These are phyloP conservation scores for Periplaneta americana DNA, from an alignment of 1,140 invertebrate species.

Conservation along the genomic window DNA sequence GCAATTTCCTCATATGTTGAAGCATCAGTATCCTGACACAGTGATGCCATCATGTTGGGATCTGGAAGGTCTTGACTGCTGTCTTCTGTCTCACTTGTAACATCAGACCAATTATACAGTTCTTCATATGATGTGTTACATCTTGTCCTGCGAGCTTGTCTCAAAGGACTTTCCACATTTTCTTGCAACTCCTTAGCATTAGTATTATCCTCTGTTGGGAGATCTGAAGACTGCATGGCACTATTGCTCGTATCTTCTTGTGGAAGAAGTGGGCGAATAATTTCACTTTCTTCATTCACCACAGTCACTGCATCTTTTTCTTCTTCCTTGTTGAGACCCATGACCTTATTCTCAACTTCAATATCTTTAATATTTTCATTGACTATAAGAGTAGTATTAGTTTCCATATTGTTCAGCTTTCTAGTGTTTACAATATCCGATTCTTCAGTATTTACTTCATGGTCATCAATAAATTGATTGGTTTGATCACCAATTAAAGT, in stretches of 20 bases:
- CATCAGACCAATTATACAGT: slow-evolving; percentile 15
- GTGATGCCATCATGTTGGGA: background rate
- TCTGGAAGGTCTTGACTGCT: background rate
- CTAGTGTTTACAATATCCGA: background rate
- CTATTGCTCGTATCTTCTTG: background rate
- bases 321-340: background rate
- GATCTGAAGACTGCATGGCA: background rate
- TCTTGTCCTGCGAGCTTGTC: slow-evolving; percentile 1
- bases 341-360: background rate
- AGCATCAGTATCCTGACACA: background rate
- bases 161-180: background rate
- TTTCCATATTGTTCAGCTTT: background rate
- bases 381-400: too few relatives aligned
- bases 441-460: background rate
- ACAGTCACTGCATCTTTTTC: background rate
- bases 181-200: background rate
- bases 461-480: background rate
- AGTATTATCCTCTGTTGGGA: background rate
- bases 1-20: background rate
- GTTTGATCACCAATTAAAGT: background rate
- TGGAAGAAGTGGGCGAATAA: background rate
- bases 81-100: slow-evolving; percentile 10
- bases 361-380: too few relatives aligned
- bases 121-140: slow-evolving; percentile 15
- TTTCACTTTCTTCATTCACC: background rate